Percentiles rank a stretch among this genome's conserved stretches.
Conservation (phyloP, 2,797 vertebrate species). For the Otolemur crassicaudatus region DNA sequence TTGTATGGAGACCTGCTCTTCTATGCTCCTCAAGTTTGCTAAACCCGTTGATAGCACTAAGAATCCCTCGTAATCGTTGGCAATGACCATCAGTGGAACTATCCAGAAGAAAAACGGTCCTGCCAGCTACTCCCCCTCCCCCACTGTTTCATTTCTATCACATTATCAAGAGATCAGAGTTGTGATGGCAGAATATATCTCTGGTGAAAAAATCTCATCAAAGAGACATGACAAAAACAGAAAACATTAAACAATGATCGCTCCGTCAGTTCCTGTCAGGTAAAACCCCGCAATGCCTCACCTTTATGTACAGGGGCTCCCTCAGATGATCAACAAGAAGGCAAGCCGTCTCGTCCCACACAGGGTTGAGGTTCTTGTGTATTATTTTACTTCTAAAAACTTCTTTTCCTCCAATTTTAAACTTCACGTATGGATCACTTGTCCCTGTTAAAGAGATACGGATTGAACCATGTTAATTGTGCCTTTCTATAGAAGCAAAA, state of each 20-base stretch:
- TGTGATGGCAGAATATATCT: neutral
- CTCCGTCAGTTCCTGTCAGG: neutral
- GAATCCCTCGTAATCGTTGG: neutral
- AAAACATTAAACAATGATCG: neutral
- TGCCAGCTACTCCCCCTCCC: no score
- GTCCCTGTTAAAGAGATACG: conserved; percentile 89
- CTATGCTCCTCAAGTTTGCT: neutral
- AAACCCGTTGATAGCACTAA: neutral
- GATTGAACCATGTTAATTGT: neutral
- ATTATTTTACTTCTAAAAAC: conserved; percentile 98
- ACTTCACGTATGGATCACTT: conserved; percentile 98
- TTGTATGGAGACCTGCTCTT: neutral
- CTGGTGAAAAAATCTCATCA: conserved; percentile 46
- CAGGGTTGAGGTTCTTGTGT: conserved; percentile 97
- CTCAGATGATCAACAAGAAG: conserved; percentile 92
- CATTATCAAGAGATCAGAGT: neutral
- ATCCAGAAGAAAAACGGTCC: neutral
- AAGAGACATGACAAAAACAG: neutral
- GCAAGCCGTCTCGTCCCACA: conserved; percentile 95
- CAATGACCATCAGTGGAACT: neutral
- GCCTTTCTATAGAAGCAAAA: neutral
- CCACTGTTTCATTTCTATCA: neutral
- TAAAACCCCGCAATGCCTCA: conserved; percentile 80
- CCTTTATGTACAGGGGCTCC: conserved; percentile 96
- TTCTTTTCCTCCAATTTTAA: conserved; percentile 96